phyloP scores from a whole-genome alignment of 2,797 vertebrate species.

The Gymnothorax reevesii region DNA sequence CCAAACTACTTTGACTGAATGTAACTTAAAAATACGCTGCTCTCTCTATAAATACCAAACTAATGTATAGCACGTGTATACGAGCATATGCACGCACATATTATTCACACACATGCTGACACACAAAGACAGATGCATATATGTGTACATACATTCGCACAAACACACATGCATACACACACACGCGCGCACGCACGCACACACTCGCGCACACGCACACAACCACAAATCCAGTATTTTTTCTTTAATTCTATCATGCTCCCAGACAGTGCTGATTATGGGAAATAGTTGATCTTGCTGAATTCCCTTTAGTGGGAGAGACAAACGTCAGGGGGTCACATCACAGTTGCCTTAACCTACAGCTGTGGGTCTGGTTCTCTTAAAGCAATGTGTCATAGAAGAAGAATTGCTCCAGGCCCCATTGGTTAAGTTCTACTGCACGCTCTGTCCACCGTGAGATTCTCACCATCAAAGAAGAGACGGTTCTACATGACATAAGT shows the following conservation, averaged over 20 bases:
- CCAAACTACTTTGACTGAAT: background rate
- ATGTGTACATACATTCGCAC: background rate
- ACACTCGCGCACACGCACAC: slow-evolving; percentile 20
- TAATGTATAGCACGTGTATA: background rate
- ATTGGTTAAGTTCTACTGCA: slow-evolving; percentile 3
- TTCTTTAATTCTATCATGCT: slow-evolving; percentile 25
- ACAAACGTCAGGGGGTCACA: slow-evolving; percentile 43
- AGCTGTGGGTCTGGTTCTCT: slow-evolving; percentile 61
- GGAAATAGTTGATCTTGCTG: slow-evolving; percentile 29
- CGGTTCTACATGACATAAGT: slow-evolving; percentile 67
- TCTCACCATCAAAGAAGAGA: slow-evolving; percentile 61
- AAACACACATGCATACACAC: background rate
- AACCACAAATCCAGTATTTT: slow-evolving; percentile 36
- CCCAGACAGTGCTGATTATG: slow-evolving; percentile 3
- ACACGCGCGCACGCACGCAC: background rate
- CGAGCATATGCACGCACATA: background rate
- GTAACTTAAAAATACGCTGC: background rate
- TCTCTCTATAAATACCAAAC: background rate
- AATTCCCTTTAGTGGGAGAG: slow-evolving; percentile 34
- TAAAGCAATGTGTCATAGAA: slow-evolving; percentile 64
- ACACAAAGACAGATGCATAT: background rate
- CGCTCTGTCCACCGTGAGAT: slow-evolving; percentile 47
- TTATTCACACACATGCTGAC: slow-evolving; percentile 36
- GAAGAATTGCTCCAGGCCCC: slow-evolving; percentile 55
- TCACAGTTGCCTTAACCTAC: slow-evolving; percentile 47